These are phyloP conservation scores for Holcopasites calliopsidis DNA, from an alignment of 1,140 invertebrate species.

Conservation along the genomic window DNA sequence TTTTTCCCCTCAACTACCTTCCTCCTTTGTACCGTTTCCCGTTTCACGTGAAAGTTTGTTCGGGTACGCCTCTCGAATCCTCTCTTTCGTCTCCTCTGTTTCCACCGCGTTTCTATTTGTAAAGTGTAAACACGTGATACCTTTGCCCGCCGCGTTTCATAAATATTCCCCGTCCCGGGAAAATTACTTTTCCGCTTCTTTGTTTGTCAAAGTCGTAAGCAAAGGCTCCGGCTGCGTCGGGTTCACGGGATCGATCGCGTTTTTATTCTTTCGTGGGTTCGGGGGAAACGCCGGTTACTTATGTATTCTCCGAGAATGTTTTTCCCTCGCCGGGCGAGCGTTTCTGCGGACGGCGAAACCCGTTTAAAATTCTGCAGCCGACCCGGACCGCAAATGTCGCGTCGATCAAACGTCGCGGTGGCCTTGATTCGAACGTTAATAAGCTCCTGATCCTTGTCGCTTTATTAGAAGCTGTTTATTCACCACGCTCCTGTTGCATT, in stretches of 20 bases:
- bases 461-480: slow-evolving; percentile 21
- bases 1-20: neutral
- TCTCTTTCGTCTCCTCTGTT: too few relatives aligned
- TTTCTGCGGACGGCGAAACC: too few relatives aligned
- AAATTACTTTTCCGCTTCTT: neutral
- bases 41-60: neutral
- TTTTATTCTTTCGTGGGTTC: neutral
- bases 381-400: neutral
- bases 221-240: neutral
- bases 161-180: neutral
- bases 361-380: slow-evolving; percentile 8
- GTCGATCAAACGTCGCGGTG: neutral
- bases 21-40: too few relatives aligned
- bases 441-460: neutral
- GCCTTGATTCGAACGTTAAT: slow-evolving; percentile 9
- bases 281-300: too few relatives aligned
- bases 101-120: neutral
- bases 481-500: slow-evolving; percentile 17
- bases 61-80: too few relatives aligned
- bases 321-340: too few relatives aligned
- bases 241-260: neutral
- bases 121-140: neutral
- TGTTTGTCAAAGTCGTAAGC: neutral
- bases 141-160: neutral
- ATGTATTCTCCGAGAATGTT: too few relatives aligned